phyloP scores from a whole-genome alignment of 1,140 invertebrate genomes.

The Aphelinus atriplicis region DNA sequence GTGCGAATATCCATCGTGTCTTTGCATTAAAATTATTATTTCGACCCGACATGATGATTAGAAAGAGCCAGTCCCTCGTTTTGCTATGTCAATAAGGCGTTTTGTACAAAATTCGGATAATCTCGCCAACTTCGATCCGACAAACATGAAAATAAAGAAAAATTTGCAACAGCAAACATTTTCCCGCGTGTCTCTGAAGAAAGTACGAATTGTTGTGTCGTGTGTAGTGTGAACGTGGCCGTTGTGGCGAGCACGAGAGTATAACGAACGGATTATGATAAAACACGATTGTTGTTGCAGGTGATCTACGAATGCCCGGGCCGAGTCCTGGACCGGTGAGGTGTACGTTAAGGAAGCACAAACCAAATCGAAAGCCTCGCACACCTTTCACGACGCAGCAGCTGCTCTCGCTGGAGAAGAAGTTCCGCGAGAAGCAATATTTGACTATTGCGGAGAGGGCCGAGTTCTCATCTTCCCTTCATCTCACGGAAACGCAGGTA shows the following conservation, averaged over 20 bases:
- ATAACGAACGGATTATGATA: not conserved
- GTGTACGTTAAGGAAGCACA: constrained; percentile 70
- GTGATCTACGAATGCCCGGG: constrained; percentile 58
- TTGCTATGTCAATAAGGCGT: too few relatives aligned
- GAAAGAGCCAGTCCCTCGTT: too few relatives aligned
- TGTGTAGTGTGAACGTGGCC: too few relatives aligned
- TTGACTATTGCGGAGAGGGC: constrained; percentile 95
- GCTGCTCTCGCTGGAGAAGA: constrained; percentile 90
- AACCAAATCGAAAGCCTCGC: constrained; percentile 94
- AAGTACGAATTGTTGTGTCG: too few relatives aligned
- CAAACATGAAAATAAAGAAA: too few relatives aligned
- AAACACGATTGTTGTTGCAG: constrained; percentile 46
- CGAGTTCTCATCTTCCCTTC: constrained; percentile 93
- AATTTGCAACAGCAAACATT: too few relatives aligned
- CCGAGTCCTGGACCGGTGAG: constrained; percentile 55
- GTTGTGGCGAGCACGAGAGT: not conserved
- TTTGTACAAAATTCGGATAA: too few relatives aligned
- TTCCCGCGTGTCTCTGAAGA: too few relatives aligned
- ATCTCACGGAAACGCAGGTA: constrained; percentile 94
- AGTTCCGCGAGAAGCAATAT: constrained; percentile 96
- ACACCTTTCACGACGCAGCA: constrained; percentile 98
- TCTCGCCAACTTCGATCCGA: too few relatives aligned
- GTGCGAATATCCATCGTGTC: too few relatives aligned
- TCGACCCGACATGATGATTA: too few relatives aligned
- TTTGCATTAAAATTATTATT: too few relatives aligned